Conservation (phyloP, 2,888 invertebrate genomes). For the Tholera decimalis region DNA sequence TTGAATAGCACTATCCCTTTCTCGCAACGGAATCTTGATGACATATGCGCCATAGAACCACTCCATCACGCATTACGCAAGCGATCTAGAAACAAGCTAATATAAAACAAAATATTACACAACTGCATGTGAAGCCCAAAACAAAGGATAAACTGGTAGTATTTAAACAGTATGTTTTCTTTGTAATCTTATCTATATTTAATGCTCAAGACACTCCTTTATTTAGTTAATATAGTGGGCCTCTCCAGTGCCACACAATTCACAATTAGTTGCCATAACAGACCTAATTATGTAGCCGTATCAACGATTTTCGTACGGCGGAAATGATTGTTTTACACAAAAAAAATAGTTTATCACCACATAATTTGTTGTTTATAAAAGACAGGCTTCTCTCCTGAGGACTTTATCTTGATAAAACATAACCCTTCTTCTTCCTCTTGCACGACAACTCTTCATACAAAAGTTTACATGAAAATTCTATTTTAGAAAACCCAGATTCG, state of each 20-base stretch:
- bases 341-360: not conserved
- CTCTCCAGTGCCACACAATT: not conserved
- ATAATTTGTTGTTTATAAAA: not conserved
- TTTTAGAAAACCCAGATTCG: too few species aligned
- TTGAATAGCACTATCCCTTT: too few species aligned
- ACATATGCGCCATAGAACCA: too few species aligned
- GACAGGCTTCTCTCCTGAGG: too few species aligned
- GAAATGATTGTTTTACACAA: not conserved
- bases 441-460: too few species aligned
- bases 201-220: not conserved
- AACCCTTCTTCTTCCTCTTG: too few species aligned
- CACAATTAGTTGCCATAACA: not conserved
- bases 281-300: not conserved
- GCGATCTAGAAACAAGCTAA: not conserved
- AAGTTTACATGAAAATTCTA: too few species aligned
- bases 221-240: not conserved
- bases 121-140: not conserved
- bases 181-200: not conserved
- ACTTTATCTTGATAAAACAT: too few species aligned
- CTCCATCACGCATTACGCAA: too few species aligned
- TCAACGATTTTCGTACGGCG: not conserved
- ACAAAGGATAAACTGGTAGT: not conserved
- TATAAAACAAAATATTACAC: not conserved
- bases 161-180: not conserved
- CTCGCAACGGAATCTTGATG: too few species aligned